Evolutionary conservation across 2,888 invertebrate species (phyloP), one percentile per base, ranked within the genome.

Genomic region (Idaea aversata): DNA sequence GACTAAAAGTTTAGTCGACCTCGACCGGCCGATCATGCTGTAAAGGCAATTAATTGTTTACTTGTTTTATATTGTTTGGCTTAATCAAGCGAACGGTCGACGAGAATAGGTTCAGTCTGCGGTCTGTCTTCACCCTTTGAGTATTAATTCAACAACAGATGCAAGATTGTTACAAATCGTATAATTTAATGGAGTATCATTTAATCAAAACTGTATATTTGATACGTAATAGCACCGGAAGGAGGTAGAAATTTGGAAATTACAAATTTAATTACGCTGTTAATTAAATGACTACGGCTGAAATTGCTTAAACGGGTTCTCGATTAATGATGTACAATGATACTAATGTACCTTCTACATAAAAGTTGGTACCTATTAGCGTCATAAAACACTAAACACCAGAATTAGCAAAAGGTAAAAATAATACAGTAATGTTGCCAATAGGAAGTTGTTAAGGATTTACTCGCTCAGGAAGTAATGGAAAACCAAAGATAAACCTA

Each of bases 401-500:
- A 3, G 47, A 10, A 47, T 0, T 47, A 13, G 47, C 10, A 47
- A 47, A 10, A 47, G 13, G 13, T 38, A 5, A 47, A 47, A 47
- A 47, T 1, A 47, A 47, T 13, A 47, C 47, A 6, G 47, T 13
- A 47, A 4, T 7, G 2, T 47, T 47, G 47, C 47, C 47, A 10
- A 47, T 47, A 47, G 47, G 47, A 47, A 47, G 10, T 47, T 47
- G 47, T 47, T 47, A 47, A 47, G 47, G 35, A 64, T 47, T 61
- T 62, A 61, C 60, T 64, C 35, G 59, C 62, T 64, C 63, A 90
- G 91, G 93, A 91, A 92, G 91, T 91, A 90, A 91, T 89, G 88
- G 88, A 91, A 47, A 90, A 85, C 89, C 85, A 82, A 85, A 90
- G 91, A 92, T 91, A 92, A 91, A 88, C 90, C 91, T 92, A 93